Conservation (phyloP, 2,797 vertebrate genomes). For the Buceros bicornis region DNA sequence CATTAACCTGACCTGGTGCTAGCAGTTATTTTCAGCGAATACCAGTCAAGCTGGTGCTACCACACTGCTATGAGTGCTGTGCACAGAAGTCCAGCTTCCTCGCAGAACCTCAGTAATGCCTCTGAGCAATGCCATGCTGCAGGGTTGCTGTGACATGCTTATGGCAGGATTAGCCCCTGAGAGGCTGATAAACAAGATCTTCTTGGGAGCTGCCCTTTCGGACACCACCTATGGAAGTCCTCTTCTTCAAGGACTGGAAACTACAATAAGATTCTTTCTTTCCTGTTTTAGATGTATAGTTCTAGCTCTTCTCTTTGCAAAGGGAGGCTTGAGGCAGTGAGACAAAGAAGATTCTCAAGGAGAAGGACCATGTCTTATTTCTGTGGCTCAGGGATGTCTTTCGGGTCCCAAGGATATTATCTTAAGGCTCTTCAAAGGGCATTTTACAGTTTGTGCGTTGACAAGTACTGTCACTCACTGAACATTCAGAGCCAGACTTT, state of each 20-base stretch:
- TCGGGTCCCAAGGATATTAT: neutral
- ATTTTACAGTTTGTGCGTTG: neutral
- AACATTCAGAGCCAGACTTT: neutral
- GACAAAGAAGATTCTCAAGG: neutral
- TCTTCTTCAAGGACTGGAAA: neutral
- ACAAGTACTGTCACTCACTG: neutral
- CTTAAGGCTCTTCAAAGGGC: neutral
- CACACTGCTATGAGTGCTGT: fast-evolving
- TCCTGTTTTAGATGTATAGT: neutral
- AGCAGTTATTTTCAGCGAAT: neutral
- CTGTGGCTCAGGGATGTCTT: neutral
- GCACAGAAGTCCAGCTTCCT: neutral
- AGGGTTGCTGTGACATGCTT: neutral
- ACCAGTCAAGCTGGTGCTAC: neutral
- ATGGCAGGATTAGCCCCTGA: neutral
- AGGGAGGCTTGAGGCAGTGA: neutral
- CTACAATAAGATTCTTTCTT: neutral
- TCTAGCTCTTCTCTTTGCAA: neutral
- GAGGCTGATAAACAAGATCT: neutral
- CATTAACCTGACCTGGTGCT: neutral
- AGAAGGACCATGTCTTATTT: neutral
- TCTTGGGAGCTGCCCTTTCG: neutral
- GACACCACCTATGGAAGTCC: neutral
- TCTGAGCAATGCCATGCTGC: neutral
- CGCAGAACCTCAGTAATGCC: neutral